Evolutionary conservation across 2,797 vertebrate genomes (phyloP).

Genomic region (Acanthornis magna): DNA sequence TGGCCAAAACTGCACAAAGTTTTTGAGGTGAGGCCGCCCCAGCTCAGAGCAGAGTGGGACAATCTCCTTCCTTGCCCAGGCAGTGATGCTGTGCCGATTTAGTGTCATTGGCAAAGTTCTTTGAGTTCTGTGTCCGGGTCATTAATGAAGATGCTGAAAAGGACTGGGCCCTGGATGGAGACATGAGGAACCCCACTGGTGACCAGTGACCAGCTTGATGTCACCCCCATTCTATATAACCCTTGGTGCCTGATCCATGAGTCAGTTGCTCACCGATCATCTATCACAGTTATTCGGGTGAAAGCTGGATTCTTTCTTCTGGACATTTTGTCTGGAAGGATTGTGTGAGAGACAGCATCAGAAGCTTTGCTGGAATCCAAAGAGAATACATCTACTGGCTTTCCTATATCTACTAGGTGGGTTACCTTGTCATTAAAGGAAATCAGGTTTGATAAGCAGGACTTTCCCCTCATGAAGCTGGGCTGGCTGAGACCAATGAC

Average conservation of each 20-base stretch:
- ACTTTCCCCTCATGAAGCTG: background rate
- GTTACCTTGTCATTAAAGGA: background rate
- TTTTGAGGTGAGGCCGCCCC: rapidly evolving
- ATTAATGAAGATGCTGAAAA: background rate
- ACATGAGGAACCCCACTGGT: background rate
- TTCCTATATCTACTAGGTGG: background rate
- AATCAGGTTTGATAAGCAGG: background rate
- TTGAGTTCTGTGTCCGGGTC: background rate
- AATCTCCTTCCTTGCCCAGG: background rate
- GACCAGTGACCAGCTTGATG: background rate
- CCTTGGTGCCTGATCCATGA: background rate
- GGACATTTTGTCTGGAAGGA: background rate
- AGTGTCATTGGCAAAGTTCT: background rate
- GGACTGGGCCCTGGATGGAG: rapidly evolving
- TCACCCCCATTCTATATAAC: background rate
- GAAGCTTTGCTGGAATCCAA: background rate
- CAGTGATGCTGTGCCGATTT: background rate
- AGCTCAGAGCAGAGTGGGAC: background rate
- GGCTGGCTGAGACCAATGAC: background rate
- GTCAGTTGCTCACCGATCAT: background rate
- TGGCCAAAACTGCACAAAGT: too few relatives aligned
- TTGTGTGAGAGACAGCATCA: background rate
- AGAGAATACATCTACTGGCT: background rate
- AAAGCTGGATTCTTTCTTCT: background rate
- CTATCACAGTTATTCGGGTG: background rate